These are phyloP conservation scores for Peromyscus nudipes DNA, from an alignment of 2,797 vertebrate species.

Conservation along the genomic window DNA sequence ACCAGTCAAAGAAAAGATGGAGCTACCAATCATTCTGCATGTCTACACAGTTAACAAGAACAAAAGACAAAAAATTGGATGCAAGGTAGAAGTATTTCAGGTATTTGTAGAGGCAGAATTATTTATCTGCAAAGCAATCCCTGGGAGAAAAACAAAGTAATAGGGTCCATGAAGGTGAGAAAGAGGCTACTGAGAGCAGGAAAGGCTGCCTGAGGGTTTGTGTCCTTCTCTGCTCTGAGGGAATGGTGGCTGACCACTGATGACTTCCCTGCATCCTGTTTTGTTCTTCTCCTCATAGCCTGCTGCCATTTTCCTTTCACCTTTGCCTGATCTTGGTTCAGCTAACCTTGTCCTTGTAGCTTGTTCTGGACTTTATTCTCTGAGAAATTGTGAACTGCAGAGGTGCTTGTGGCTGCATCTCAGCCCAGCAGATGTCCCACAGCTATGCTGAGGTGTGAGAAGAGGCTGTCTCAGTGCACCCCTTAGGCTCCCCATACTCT, in stretches of 20 bases:
- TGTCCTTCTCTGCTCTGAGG: not conserved
- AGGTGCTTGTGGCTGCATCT: no score
- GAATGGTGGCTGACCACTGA: not conserved
- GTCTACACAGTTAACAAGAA: not conserved
- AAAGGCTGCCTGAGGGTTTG: not conserved
- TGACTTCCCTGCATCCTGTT: not conserved
- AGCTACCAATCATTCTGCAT: not conserved
- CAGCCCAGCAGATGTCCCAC: not conserved
- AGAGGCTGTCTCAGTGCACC: not conserved
- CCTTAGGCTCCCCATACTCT: not conserved
- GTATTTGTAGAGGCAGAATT: not conserved
- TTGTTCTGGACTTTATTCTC: no score
- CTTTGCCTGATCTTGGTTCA: not conserved
- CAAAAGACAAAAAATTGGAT: not conserved
- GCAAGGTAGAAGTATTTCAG: fast-evolving
- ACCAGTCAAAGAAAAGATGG: not conserved
- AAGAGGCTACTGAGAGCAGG: not conserved
- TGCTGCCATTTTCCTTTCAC: not conserved
- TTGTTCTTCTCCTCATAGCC: not conserved
- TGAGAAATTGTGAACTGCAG: no score
- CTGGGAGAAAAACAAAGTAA: not conserved
- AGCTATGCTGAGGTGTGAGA: not conserved
- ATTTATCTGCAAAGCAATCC: not conserved
- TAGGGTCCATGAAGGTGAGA: not conserved
- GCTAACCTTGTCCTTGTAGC: not conserved